Conservation (phyloP, 1,140 invertebrate species). For the Phocides pigmalion region DNA sequence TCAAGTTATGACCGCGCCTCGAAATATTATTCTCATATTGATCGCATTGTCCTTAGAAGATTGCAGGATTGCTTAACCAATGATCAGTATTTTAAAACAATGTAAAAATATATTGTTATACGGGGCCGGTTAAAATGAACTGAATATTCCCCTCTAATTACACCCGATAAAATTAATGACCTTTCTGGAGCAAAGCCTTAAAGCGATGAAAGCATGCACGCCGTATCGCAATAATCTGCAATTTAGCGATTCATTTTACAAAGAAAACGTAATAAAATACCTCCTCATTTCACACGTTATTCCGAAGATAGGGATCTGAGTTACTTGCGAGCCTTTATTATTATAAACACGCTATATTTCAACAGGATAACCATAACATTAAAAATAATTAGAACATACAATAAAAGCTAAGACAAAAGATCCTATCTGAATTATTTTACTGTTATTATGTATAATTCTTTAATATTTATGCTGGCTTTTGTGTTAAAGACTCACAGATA, state of each 20-base stretch:
- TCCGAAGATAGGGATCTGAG: constrained; percentile 19
- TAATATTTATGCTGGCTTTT: neutral
- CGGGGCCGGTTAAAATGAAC: neutral
- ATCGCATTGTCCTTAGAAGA: too few species aligned
- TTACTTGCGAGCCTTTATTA: constrained; percentile 13
- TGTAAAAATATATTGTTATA: neutral
- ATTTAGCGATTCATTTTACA: constrained; percentile 20
- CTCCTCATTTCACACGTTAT: constrained; percentile 33
- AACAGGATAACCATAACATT: neutral
- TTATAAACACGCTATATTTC: constrained; percentile 26
- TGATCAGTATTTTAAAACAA: too few species aligned
- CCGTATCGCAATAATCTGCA: constrained; percentile 18
- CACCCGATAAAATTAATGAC: constrained; percentile 15
- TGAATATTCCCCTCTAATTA: constrained; percentile 13
- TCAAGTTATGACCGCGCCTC: too few species aligned
- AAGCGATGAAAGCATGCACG: constrained; percentile 16
- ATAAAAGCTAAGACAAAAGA: neutral
- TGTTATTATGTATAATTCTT: neutral
- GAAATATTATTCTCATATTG: too few species aligned
- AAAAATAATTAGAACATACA: neutral
- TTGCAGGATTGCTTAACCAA: too few species aligned
- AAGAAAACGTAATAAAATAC: constrained; percentile 18
- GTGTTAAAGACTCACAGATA: neutral
- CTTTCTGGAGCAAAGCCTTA: constrained; percentile 12
- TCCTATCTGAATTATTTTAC: constrained; percentile 5